A percentile compares a stretch with the other conserved stretches of the same genome.
Evolutionary conservation across 1,140 invertebrate species (phyloP).

Genomic region (Drosophila repleta): DNA sequence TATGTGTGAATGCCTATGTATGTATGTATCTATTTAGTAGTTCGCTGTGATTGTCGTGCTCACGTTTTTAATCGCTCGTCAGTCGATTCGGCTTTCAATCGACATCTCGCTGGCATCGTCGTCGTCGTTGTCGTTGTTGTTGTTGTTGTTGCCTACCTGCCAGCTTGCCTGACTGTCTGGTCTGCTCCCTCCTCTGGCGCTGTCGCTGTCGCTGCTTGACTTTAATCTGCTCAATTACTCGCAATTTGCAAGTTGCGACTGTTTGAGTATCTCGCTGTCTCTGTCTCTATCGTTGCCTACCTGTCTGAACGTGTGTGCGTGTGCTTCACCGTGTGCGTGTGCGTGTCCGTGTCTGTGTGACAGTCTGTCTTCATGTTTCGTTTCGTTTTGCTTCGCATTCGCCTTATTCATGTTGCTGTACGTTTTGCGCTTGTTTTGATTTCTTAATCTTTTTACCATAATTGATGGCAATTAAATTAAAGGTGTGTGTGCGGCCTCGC

Average conservation of each 20-base stretch:
- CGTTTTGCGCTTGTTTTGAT: conserved; percentile 77
- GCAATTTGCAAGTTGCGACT: conserved; percentile 77
- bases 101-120: conserved; percentile 45
- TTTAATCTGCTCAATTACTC: conserved; percentile 83
- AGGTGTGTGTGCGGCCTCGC: conserved; percentile 74
- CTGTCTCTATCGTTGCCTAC: conserved; percentile 24
- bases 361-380: conserved; percentile 40
- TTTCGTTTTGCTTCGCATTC: conserved; percentile 65
- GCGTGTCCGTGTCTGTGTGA: conserved; percentile 16
- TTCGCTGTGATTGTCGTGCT: conserved; percentile 66
- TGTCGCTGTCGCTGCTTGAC: conserved; percentile 66
- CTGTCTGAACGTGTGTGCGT: conserved; percentile 25
- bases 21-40: conserved; percentile 51
- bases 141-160: conserved; percentile 19
- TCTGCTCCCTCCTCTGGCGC: conserved; percentile 34
- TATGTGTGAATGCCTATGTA: not conserved
- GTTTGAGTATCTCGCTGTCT: conserved; percentile 33
- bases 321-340: conserved; percentile 1
- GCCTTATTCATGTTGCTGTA: conserved; percentile 67
- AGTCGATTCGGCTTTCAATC: conserved; percentile 66
- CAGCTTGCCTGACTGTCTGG: conserved; percentile 16
- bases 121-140: conserved; percentile 43
- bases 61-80: conserved; percentile 75
- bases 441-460: conserved; percentile 83
- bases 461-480: conserved; percentile 82